A percentile compares a stretch with the other conserved stretches of the same genome.
Evolutionary conservation across 1,140 invertebrate genomes (phyloP).

Genomic region (Schmidtea mediterranea): DNA sequence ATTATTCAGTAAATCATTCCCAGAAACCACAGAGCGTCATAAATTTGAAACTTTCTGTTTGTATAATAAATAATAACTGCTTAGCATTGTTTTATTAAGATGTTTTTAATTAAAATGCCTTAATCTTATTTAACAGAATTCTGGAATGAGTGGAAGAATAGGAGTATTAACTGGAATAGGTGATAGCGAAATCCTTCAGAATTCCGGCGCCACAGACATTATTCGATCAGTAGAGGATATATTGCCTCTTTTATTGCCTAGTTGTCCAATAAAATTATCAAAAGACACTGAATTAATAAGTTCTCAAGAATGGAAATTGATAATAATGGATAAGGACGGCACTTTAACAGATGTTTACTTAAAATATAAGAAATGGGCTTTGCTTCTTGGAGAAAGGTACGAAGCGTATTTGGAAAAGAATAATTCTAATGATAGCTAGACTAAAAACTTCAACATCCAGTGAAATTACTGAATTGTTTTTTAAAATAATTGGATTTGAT

Average conservation of each 20-base stretch:
- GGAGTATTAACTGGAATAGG: slow-evolving; percentile 26
- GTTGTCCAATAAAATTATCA: neutral
- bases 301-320: slow-evolving; percentile 12
- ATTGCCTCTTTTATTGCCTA: slow-evolving; percentile 17
- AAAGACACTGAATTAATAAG: neutral
- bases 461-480: neutral
- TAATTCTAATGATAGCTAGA: neutral
- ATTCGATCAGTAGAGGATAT: slow-evolving; percentile 16
- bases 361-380: slow-evolving; percentile 21
- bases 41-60: no score
- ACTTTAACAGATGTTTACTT: slow-evolving; percentile 26
- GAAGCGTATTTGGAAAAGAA: neutral
- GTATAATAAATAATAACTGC: no score
- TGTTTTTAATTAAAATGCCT: no score
- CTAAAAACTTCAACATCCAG: neutral
- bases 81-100: no score
- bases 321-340: slow-evolving; percentile 30
- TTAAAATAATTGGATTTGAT: neutral
- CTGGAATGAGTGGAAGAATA: slow-evolving; percentile 25
- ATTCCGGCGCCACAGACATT: slow-evolving; percentile 16
- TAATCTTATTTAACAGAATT: slow-evolving; percentile 27
- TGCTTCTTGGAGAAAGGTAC: slow-evolving; percentile 12
- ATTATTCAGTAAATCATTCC: no score
- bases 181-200: slow-evolving; percentile 7
- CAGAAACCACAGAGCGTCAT: no score